These are phyloP conservation scores for Chrysoperla carnea DNA, from an alignment of 1,140 invertebrate species.

Conservation along the genomic window DNA sequence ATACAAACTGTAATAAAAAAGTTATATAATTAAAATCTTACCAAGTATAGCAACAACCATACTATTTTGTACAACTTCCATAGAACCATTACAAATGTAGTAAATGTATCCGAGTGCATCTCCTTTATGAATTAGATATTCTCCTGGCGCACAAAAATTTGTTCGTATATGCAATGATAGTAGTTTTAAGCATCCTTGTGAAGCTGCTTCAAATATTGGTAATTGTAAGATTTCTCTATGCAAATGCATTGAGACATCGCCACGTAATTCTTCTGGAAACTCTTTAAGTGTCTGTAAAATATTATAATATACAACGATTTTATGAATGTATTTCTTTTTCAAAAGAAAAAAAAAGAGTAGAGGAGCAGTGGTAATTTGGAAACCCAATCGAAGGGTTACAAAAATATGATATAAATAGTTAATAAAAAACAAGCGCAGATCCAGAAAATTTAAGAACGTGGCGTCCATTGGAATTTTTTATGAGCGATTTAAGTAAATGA, in stretches of 20 bases:
- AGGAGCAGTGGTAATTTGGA: neutral
- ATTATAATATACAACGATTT: neutral
- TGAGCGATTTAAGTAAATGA: too few relatives aligned
- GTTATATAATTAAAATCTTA: conserved; percentile 20
- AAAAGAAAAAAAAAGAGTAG: conserved; percentile 4
- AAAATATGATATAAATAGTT: too few relatives aligned
- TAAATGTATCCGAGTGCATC: conserved; percentile 93
- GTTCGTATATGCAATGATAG: conserved; percentile 76
- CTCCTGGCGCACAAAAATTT: conserved; percentile 91
- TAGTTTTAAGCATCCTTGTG: conserved; percentile 77
- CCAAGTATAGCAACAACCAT: conserved; percentile 98
- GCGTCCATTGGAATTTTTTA: too few relatives aligned
- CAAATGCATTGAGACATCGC: conserved; percentile 89
- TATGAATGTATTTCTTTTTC: neutral
- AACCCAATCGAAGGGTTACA: neutral
- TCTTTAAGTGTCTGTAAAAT: conserved; percentile 72
- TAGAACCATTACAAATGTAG: conserved; percentile 92
- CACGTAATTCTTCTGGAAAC: conserved; percentile 87
- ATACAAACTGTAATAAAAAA: too few relatives aligned
- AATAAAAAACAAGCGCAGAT: too few relatives aligned
- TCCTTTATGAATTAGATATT: conserved; percentile 91
- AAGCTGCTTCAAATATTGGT: conserved; percentile 84
- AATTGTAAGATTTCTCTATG: conserved; percentile 86
- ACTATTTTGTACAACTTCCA: conserved; percentile 95
- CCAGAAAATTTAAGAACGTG: too few relatives aligned